These are phyloP conservation scores for Falco naumanni DNA, from an alignment of 2,797 vertebrate genomes.

Conservation along the genomic window DNA sequence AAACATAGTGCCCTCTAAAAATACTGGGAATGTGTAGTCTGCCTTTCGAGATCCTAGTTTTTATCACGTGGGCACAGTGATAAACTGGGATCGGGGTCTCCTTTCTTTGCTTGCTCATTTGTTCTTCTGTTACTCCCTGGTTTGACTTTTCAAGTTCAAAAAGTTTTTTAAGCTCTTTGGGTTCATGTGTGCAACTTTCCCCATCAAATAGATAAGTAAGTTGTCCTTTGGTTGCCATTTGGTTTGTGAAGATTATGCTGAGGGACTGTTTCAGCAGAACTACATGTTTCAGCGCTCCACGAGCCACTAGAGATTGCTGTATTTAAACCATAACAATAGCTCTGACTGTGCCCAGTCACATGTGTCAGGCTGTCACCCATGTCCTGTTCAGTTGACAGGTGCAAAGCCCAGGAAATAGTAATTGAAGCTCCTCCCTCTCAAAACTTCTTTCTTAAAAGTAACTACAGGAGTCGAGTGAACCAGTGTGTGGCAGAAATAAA, in stretches of 20 bases:
- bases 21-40: rapidly evolving
- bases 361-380: neutral
- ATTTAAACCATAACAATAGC: neutral
- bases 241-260: neutral
- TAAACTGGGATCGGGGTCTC: neutral
- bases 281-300: rapidly evolving
- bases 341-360: neutral
- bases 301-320: neutral
- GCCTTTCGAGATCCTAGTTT: neutral
- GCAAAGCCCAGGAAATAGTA: neutral
- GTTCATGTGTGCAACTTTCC: neutral
- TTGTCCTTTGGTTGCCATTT: neutral
- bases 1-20: neutral
- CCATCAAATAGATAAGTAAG: neutral
- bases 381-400: neutral
- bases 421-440: neutral
- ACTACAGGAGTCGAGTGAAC: neutral
- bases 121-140: neutral
- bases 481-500: neutral
- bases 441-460: neutral
- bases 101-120: neutral
- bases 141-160: neutral
- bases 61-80: rapidly evolving
- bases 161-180: neutral
- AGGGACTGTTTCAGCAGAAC: neutral